These are phyloP conservation scores for Muscicapa striata DNA, from an alignment of 2,797 vertebrate species.

Conservation along the genomic window DNA sequence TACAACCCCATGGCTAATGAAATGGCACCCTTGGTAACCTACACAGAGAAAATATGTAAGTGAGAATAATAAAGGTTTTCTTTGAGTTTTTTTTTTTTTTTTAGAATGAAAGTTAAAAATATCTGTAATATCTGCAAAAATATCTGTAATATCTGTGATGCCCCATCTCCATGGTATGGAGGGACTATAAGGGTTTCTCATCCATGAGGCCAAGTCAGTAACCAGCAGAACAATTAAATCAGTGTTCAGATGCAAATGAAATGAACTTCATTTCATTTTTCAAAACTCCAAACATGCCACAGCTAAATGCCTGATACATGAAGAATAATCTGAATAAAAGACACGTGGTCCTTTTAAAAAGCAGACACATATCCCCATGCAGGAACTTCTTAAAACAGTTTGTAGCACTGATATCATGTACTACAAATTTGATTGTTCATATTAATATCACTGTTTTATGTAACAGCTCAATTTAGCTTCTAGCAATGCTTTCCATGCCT, in stretches of 20 bases:
- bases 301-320: not conserved
- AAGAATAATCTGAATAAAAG: not conserved
- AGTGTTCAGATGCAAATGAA: not conserved
- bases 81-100: not conserved
- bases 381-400: not conserved
- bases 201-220: not conserved
- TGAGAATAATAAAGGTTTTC: not conserved
- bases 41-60: not conserved
- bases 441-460: not conserved
- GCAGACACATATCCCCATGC: not conserved
- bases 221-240: not conserved
- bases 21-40: slow-evolving; percentile 32
- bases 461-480: not conserved
- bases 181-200: not conserved
- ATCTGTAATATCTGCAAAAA: not conserved
- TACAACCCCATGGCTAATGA: slow-evolving; percentile 38
- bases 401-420: not conserved
- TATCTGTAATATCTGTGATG: not conserved
- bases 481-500: not conserved
- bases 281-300: not conserved
- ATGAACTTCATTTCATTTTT: not conserved
- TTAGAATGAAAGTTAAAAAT: not conserved
- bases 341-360: not conserved
- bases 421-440: not conserved
- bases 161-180: not conserved